Conservation (phyloP, 2,113 vertebrate species). For the Coregonus clupeaformis region DNA sequence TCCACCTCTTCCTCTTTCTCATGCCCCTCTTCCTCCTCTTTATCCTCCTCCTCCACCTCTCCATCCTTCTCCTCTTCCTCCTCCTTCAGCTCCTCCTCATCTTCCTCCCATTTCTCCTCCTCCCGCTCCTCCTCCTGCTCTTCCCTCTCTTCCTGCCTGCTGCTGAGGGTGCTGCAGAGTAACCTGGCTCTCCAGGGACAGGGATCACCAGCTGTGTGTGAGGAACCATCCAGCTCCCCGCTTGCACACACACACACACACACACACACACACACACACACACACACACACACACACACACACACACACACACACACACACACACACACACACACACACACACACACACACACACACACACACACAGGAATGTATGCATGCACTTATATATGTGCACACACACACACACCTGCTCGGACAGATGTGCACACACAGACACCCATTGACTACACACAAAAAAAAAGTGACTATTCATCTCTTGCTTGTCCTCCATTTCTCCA, state of each 20-base stretch:
- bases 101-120: constrained; percentile 38
- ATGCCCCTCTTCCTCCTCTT: constrained; percentile 1
- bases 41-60: no score
- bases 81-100: constrained; percentile 32
- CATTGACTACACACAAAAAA: background rate
- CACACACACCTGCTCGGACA: background rate
- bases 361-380: background rate
- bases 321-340: no score
- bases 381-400: background rate
- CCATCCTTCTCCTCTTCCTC: constrained; percentile 41
- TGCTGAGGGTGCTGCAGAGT: constrained; percentile 62
- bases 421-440: background rate
- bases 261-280: no score
- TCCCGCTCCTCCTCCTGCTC: constrained; percentile 38
- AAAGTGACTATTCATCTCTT: no score
- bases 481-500: no score
- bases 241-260: constrained; percentile 8
- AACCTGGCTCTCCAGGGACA: constrained; percentile 58
- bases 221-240: constrained; percentile 48
- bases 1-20: constrained; percentile 17
- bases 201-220: constrained; percentile 61
- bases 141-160: constrained; percentile 55
- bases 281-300: no score
- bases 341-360: no score
- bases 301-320: no score